Evolutionary conservation across 2,113 vertebrate genomes (phyloP).

Genomic region (Cebidichthys violaceus): DNA sequence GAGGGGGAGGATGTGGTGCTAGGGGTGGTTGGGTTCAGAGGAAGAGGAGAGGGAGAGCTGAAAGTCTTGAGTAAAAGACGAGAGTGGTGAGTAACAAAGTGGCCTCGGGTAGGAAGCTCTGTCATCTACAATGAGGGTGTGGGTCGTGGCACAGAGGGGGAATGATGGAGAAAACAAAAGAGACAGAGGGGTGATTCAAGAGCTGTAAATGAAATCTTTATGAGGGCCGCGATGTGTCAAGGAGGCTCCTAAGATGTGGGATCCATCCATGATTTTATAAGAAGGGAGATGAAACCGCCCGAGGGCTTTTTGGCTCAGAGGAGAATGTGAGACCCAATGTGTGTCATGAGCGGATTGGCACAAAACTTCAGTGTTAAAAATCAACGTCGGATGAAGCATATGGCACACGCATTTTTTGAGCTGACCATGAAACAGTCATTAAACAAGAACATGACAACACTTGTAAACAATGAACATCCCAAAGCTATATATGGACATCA

Average conservation of each 20-base stretch:
- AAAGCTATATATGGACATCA: not conserved
- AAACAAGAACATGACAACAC: slow-evolving; percentile 23
- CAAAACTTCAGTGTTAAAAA: slow-evolving; percentile 20
- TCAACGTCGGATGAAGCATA: slow-evolving; percentile 9
- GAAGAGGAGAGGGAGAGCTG: slow-evolving; percentile 17
- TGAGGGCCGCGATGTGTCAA: slow-evolving; percentile 39
- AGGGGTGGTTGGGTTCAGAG: slow-evolving; percentile 49
- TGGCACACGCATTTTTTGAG: slow-evolving; percentile 48
- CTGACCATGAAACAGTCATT: slow-evolving; percentile 26
- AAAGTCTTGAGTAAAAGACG: slow-evolving; percentile 24
- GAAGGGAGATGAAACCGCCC: slow-evolving; percentile 39
- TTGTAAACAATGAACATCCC: slow-evolving; percentile 25
- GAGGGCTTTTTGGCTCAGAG: slow-evolving; percentile 31
- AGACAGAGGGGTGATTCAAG: slow-evolving; percentile 71
- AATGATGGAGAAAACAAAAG: slow-evolving; percentile 49
- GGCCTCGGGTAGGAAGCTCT: slow-evolving; percentile 39
- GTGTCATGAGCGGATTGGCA: slow-evolving; percentile 16
- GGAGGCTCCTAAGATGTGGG: slow-evolving; percentile 32
- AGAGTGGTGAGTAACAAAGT: slow-evolving; percentile 47
- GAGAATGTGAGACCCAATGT: slow-evolving; percentile 24
- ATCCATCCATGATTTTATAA: slow-evolving; percentile 49
- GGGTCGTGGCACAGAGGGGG: slow-evolving; percentile 26
- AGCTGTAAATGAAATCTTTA: slow-evolving; percentile 75
- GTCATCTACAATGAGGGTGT: slow-evolving; percentile 47
- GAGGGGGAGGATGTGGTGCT: slow-evolving; percentile 27